Conservation (phyloP, 2,797 vertebrate genomes). For the Danio jaintianensis region DNA sequence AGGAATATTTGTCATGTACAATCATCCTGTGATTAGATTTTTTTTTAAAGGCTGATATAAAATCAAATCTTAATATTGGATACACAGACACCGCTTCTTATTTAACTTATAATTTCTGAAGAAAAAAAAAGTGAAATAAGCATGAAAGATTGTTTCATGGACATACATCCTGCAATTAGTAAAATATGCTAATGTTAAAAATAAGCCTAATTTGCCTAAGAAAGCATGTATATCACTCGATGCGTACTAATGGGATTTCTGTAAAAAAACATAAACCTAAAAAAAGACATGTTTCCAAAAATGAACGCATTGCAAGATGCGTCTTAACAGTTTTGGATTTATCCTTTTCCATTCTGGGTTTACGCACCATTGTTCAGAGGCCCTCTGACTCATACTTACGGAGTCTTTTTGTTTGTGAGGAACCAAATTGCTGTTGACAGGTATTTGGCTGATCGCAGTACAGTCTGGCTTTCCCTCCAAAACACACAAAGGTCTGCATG, state of each 20-base stretch:
- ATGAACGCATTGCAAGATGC: conserved; percentile 42
- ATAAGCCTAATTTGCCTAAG: conserved; percentile 66
- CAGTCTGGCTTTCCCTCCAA: conserved; percentile 47
- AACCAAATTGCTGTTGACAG: conserved; percentile 59
- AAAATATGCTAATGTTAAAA: conserved; percentile 15
- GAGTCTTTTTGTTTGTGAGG: conserved; percentile 45
- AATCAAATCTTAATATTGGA: not conserved
- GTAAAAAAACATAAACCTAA: conserved; percentile 52
- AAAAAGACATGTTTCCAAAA: conserved; percentile 60
- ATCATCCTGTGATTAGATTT: too few relatives aligned
- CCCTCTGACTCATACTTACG: conserved; percentile 45
- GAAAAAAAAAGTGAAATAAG: not conserved
- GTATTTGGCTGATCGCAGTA: conserved; percentile 56
- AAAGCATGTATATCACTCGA: conserved; percentile 64
- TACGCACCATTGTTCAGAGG: conserved; percentile 30
- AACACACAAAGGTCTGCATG: conserved; percentile 39
- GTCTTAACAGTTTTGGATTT: conserved; percentile 33
- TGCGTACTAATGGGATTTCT: conserved; percentile 66
- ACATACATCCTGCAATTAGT: conserved; percentile 32
- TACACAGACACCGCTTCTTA: not conserved
- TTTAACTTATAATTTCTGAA: not conserved
- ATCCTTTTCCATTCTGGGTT: conserved; percentile 46
- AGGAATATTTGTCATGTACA: too few relatives aligned
- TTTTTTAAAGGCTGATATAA: not conserved
- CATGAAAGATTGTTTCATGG: not conserved